Conservation (phyloP, 2,888 invertebrate genomes). For the Argyresthia goedartella region DNA sequence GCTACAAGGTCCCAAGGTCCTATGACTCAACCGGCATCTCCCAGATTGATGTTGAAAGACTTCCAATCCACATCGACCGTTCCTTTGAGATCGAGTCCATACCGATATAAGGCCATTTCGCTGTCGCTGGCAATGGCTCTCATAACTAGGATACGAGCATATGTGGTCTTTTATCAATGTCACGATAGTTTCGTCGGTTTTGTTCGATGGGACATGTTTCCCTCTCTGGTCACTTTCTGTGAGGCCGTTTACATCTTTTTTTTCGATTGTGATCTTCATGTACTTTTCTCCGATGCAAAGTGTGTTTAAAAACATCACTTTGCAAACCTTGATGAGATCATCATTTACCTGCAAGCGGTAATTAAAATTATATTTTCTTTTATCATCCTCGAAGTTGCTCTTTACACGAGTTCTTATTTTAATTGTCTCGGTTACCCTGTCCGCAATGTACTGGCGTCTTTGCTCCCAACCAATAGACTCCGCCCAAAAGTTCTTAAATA, state of each 20-base stretch:
- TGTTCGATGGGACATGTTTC: not conserved
- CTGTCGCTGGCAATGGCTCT: not conserved
- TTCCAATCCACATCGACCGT: no score
- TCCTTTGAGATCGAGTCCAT: no score
- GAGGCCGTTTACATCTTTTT: not conserved
- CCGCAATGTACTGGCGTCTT: slow-evolving; percentile 3
- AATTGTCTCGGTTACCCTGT: slow-evolving; percentile 1
- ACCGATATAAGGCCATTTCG: no score
- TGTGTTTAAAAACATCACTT: slow-evolving; percentile 6
- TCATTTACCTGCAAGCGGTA: not conserved
- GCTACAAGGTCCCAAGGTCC: no score
- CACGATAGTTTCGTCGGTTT: not conserved
- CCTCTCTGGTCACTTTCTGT: not conserved
- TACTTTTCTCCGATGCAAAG: slow-evolving; percentile 1
- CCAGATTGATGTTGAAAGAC: no score
- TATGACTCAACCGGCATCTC: no score
- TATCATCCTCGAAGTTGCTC: slow-evolving; percentile 1
- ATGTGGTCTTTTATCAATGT: slow-evolving; percentile 1
- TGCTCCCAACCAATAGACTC: slow-evolving; percentile 3
- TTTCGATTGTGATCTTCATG: slow-evolving; percentile 1
- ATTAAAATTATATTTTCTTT: slow-evolving; percentile 4
- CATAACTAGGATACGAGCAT: not conserved
- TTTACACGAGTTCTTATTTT: not conserved
- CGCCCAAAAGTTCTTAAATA: slow-evolving; percentile 3
- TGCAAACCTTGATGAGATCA: not conserved